Percentiles rank a stretch among this genome's conserved stretches.
Evolutionary conservation across 2,888 invertebrate species (phyloP).

Genomic region (Zygogramma bicolorata): DNA sequence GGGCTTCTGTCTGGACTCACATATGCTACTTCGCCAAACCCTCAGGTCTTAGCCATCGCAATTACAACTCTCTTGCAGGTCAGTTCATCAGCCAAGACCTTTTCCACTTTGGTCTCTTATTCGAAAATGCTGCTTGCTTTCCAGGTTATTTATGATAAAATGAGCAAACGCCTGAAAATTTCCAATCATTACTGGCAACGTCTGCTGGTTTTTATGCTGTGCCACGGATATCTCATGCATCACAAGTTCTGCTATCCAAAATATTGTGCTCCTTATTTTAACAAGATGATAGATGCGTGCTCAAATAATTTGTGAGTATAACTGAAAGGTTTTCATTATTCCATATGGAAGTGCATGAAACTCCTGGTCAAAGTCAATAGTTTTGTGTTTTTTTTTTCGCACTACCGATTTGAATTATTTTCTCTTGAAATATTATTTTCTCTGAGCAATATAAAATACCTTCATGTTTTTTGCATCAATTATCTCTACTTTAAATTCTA

Average conservation of each 20-base stretch:
- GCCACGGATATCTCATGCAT: constrained; percentile 70
- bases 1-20: constrained; percentile 71
- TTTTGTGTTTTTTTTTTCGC: no score
- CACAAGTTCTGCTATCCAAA: constrained; percentile 70
- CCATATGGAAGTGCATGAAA: no score
- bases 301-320: constrained; percentile 69
- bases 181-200: constrained; percentile 62
- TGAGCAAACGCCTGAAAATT: constrained; percentile 40
- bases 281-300: constrained; percentile 69
- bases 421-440: no score
- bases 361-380: no score
- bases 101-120: background rate
- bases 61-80: constrained; percentile 71
- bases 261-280: constrained; percentile 70
- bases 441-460: no score
- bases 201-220: constrained; percentile 69
- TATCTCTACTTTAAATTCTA: no score
- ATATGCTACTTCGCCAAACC: constrained; percentile 69
- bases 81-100: background rate
- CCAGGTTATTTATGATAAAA: constrained; percentile 42
- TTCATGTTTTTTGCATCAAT: no score
- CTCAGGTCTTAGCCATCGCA: constrained; percentile 70
- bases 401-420: no score
- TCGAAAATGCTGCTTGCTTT: constrained; percentile 16
- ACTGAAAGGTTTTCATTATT: background rate